Base-by-base conservation (phyloP, 2,888 invertebrate species). In the Eupsilia transversa region DNA sequence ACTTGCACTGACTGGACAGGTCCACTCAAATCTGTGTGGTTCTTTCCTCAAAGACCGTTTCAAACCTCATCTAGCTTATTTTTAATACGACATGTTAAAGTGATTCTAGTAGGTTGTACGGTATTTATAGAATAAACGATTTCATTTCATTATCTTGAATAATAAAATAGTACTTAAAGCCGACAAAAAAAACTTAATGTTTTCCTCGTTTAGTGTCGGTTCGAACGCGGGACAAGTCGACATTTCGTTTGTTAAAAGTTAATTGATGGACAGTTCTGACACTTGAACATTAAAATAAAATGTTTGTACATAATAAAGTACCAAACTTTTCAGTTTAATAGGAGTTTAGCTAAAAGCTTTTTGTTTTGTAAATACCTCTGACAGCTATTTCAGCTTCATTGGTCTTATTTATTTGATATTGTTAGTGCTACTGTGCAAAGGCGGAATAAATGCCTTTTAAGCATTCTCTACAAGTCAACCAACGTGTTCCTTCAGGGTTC, bases 181-280 rank as follows among this genome's bases (percentile, higher is more conserved):
- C 17, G 1, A n/a, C 12, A n/a, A 35, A 65, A 52, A 38, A 27
- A 52, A 54, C 20, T 43, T 35, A 0, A 20, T 17, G n/a, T 74
- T 43, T 43, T 35, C 14, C 38, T 1, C 52, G 27, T 30, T 38
- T 23, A 74, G 49, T 57, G 49, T 54, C 64, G 33, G 30, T 14
- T 54, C n/a, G 66, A 3, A 49, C 7, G 10, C 33, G 14, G 0
- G 43, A 46, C 30, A 30, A 64, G 33, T 66, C 56, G 72, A 67
- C 66, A 63, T 38, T 30, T 35, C 56, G 35, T 78, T 72, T 72
- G 30, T 63, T 43, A 56, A 52, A 78, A 66, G 35, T 56, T 35
- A 66, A 78, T 78, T 78, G 66, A 78, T 12, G 14, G 78, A 78
- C 56, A 63, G 10, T 20, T 57, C 43, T 77, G 70, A 35, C 77